Evolutionary conservation across 2,888 invertebrate genomes (phyloP).

Genomic region (Caenorhabditis drosophilae): DNA sequence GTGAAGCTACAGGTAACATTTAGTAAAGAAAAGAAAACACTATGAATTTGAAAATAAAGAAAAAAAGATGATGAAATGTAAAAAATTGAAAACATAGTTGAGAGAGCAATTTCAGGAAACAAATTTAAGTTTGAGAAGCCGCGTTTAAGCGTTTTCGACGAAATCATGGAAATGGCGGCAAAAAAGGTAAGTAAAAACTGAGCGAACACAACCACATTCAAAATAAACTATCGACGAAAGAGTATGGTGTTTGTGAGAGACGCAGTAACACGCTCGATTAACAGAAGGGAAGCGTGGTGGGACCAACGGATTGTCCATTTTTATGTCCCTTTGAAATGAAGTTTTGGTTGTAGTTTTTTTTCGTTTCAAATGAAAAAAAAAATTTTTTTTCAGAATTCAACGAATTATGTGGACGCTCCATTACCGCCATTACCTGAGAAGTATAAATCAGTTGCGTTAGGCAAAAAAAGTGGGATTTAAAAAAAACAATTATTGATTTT

Average conservation of each 20-base stretch:
- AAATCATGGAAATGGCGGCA: slow-evolving; percentile 31
- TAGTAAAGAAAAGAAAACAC: no score
- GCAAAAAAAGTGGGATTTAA: not conserved
- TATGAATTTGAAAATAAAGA: not conserved
- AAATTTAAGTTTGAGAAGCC: no score
- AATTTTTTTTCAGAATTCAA: slow-evolving; percentile 1
- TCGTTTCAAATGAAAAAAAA: no score
- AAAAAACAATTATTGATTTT: not conserved
- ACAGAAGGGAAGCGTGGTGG: not conserved
- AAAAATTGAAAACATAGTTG: not conserved
- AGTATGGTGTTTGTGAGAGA: not conserved
- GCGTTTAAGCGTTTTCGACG: slow-evolving; percentile 16
- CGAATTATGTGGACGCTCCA: not conserved
- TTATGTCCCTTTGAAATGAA: not conserved
- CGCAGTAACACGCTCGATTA: not conserved
- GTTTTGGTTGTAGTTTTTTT: no score
- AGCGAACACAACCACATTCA: not conserved
- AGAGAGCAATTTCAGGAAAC: no score
- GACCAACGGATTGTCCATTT: not conserved
- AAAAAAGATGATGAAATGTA: not conserved
- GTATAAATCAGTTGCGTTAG: not conserved
- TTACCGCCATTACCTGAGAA: not conserved
- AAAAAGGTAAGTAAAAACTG: slow-evolving; percentile 29
- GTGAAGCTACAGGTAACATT: no score
- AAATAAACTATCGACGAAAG: not conserved